phyloP scores from a whole-genome alignment of 2,888 invertebrate genomes.

The Leucophenga montana region DNA sequence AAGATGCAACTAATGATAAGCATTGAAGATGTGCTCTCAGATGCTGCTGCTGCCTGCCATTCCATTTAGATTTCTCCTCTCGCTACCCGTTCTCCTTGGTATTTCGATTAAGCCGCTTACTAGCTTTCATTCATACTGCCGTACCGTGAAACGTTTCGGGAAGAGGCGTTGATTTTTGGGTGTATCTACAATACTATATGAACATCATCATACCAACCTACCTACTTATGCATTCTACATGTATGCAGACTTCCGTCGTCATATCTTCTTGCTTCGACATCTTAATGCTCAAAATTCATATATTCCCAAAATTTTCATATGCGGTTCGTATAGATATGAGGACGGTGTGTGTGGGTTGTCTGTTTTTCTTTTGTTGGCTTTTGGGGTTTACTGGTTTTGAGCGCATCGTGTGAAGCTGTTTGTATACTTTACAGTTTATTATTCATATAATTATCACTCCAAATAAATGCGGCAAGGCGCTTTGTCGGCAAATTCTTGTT shows the following conservation, averaged over 20 bases:
- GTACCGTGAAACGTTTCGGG: background rate
- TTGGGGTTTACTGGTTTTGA: background rate
- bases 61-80: too few species aligned
- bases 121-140: conserved; percentile 37
- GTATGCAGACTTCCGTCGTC: too few species aligned
- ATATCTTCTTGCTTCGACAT: conserved; percentile 44
- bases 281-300: conserved; percentile 52
- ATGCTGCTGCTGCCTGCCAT: background rate
- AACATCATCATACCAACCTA: conserved; percentile 32
- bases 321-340: too few species aligned
- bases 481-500: conserved; percentile 14
- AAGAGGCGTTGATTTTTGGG: conserved; percentile 61
- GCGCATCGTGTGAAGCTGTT: conserved; percentile 20
- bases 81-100: conserved; percentile 3
- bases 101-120: conserved; percentile 63
- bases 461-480: conserved; percentile 10
- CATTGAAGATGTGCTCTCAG: conserved; percentile 19
- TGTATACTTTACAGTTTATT: conserved; percentile 23
- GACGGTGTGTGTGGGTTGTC: background rate
- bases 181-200: conserved; percentile 46
- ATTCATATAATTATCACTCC: conserved; percentile 18
- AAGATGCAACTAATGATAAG: conserved; percentile 67
- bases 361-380: too few species aligned
- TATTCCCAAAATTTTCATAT: background rate
- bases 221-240: conserved; percentile 7